Conservation (phyloP, 2,797 vertebrate species). For the Diceros bicornis region DNA sequence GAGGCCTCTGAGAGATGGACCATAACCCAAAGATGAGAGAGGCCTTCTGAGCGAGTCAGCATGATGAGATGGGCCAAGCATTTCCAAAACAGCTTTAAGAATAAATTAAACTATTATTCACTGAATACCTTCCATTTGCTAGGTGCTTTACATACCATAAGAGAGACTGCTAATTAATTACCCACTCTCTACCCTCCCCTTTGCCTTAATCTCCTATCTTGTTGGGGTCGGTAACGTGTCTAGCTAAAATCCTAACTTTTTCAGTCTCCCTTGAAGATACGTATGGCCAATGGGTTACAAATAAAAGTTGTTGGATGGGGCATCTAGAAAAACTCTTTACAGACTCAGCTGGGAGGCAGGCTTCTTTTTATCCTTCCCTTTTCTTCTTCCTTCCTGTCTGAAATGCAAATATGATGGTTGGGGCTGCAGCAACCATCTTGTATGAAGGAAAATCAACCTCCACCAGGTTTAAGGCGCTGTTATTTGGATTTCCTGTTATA, state of each 20-base stretch:
- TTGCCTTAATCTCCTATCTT: neutral
- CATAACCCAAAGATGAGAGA: neutral
- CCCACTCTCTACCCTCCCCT: neutral
- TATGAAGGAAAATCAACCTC: conserved; percentile 26
- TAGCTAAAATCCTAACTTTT: conserved; percentile 12
- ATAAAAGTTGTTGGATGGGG: neutral
- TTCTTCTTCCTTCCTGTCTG: conserved; percentile 23
- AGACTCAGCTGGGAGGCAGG: neutral
- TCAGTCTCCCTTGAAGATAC: neutral
- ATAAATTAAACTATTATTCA: conserved; percentile 12
- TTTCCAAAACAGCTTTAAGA: conserved; percentile 52
- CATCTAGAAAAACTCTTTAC: conserved; percentile 6
- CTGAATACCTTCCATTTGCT: neutral
- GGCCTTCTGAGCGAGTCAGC: neutral
- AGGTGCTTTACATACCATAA: neutral
- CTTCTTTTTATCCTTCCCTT: neutral
- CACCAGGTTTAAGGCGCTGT: neutral
- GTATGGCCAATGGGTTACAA: neutral
- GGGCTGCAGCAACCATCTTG: neutral
- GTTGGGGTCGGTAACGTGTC: neutral
- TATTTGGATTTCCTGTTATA: conserved; percentile 26
- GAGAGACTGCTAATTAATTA: neutral
- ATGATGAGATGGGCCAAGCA: neutral
- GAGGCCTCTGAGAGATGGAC: neutral
- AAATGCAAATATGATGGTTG: neutral